Percentiles rank a stretch among this genome's conserved stretches.
phyloP scores from a whole-genome alignment of 2,888 invertebrate species.

The Ochlodes sylvanus region DNA sequence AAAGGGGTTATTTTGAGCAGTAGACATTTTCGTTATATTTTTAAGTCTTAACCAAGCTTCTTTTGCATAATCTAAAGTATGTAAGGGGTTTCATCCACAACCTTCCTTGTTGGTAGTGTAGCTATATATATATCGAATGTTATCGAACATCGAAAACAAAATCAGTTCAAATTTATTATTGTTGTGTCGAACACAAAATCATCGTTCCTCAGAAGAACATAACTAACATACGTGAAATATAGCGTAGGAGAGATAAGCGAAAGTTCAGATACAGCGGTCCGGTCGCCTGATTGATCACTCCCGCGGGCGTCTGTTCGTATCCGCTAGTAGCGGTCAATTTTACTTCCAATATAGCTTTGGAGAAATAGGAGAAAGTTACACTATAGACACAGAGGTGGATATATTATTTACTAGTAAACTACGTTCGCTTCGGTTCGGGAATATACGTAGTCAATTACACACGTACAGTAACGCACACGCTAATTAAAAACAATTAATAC shows the following conservation, averaged over 20 bases:
- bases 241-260: constrained; percentile 45
- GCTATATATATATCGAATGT: too few species aligned
- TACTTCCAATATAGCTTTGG: constrained; percentile 15
- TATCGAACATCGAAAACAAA: too few species aligned
- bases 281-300: constrained; percentile 60
- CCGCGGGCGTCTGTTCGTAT: constrained; percentile 53
- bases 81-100: too few species aligned
- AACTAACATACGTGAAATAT: constrained; percentile 42
- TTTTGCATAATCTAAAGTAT: too few species aligned
- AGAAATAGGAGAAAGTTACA: constrained; percentile 4
- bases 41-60: too few species aligned
- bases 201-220: constrained; percentile 43
- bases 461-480: too few species aligned
- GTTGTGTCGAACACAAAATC: constrained; percentile 40
- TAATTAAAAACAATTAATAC: too few species aligned
- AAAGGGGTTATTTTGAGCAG: too few species aligned
- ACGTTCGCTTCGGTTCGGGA: too few species aligned
- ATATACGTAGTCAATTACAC: too few species aligned
- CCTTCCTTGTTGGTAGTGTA: too few species aligned
- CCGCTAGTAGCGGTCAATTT: constrained; percentile 30
- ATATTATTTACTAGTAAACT: not conserved
- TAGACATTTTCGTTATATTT: too few species aligned
- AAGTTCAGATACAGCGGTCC: constrained; percentile 38
- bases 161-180: not conserved
- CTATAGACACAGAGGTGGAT: not conserved